These are phyloP conservation scores for Sminthurides bifidus DNA, from an alignment of 1,140 invertebrate species.

Conservation along the genomic window DNA sequence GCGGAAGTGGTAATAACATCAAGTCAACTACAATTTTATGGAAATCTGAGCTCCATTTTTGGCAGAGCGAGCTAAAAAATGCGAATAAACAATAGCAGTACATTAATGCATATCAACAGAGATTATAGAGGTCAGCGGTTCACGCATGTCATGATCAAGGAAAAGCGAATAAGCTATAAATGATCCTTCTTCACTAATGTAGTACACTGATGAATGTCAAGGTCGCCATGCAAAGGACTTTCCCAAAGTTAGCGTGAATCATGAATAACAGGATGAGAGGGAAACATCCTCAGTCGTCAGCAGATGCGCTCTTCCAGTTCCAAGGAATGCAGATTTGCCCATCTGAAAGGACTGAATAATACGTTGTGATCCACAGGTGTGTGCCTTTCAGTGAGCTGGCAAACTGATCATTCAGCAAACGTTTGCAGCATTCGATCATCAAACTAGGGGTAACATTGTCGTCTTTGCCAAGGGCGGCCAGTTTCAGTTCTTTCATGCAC, in stretches of 20 bases:
- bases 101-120: no score
- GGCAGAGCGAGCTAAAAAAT: no score
- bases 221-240: neutral
- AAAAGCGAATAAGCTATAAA: no score
- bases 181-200: no score
- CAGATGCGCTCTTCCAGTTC: constrained; percentile 56
- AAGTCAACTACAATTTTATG: no score
- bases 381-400: constrained; percentile 41
- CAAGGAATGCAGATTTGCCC: constrained; percentile 84
- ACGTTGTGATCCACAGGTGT: constrained; percentile 69
- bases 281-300: neutral
- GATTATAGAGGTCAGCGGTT: no score
- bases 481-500: constrained; percentile 51
- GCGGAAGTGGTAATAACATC: no score
- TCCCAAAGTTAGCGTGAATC: neutral
- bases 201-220: no score
- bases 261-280: neutral
- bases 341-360: constrained; percentile 80
- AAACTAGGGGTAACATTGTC: constrained; percentile 76
- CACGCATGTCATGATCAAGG: neutral
- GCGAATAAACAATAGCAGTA: no score
- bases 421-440: constrained; percentile 72
- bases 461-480: constrained; percentile 66
- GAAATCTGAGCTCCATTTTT: no score
- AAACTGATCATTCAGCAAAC: constrained; percentile 46